Evolutionary conservation across 2,797 vertebrate species (phyloP), one percentile per base, ranked within the genome.

Genomic region (Calcarius lapponicus): DNA sequence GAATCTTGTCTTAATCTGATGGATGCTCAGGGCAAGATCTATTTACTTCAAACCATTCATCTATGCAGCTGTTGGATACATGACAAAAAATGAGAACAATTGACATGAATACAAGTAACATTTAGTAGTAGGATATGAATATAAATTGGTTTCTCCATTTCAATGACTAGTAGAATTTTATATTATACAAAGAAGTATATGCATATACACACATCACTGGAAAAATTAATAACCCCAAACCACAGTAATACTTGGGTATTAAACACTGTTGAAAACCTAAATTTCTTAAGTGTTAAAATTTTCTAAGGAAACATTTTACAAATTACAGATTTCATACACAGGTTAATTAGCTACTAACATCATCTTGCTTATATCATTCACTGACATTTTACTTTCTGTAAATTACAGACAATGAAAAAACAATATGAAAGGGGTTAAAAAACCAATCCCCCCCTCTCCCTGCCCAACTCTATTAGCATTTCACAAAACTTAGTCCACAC

Each of bases 41-140:
- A 97, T 99, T 99, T 96, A 99, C 99, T 97, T 99, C 99, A 97
- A 99, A 99, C 99, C 99, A 99, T 97, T 99, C 98, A 74, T 99
- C 99, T 96, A 99, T 99, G 97, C 99, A 99, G 89, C 99, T 99
- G 97, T 71, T 94, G 58, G 53, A 94, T 47, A 15, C 64, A 90
- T 95, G 86, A 97, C 87, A 96, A 91, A 80, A 80, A 78, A 67
- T 61, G 61, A 94, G 60, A 73, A 86, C 26, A 90, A 64, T 40
- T 56, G 31, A 57, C 45, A 45, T 60, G 17, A 92, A 28, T 54
- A 67, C 38, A 80, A 40, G 66, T 74, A 80, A 54, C 19, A 80
- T 51, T 80, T 40, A 75, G 51, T 60, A 81, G 51, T 17, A 73
- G 65, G 16, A 47, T 64, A 81, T 1, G 9, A 53, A 60, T 32